Evolutionary conservation across 2,888 invertebrate species (phyloP).

Genomic region (Protophormia terraenovae): DNA sequence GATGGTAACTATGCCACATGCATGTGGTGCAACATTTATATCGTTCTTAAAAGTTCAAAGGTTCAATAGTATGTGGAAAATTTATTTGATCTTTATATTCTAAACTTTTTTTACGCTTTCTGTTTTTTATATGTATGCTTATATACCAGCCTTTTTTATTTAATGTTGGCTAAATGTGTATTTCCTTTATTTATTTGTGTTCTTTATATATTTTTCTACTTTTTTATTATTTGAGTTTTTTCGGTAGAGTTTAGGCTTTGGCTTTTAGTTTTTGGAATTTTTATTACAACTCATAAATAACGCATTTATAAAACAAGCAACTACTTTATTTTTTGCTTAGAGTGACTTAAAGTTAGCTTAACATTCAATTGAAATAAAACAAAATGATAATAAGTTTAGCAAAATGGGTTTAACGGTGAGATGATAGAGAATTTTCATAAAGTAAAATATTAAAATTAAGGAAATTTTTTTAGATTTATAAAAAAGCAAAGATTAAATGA

Average conservation of each 20-base stretch:
- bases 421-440: constrained; percentile 2
- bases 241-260: constrained; percentile 18
- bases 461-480: not conserved
- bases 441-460: not conserved
- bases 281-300: constrained; percentile 72
- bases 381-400: not conserved
- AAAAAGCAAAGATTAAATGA: too few species aligned
- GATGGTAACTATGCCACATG: constrained; percentile 68
- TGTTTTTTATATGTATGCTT: not conserved
- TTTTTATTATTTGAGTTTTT: constrained; percentile 10
- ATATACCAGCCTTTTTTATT: not conserved
- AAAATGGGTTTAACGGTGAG: not conserved
- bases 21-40: constrained; percentile 69
- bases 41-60: constrained; percentile 68
- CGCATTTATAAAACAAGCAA: constrained; percentile 67
- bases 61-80: constrained; percentile 67
- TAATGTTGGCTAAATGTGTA: constrained; percentile 21
- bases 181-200: constrained; percentile 27
- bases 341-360: not conserved
- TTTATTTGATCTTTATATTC: constrained; percentile 67
- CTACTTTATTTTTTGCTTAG: constrained; percentile 53
- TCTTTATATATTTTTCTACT: constrained; percentile 10
- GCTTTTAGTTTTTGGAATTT: constrained; percentile 64
- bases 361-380: constrained; percentile 39
- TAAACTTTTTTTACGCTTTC: not conserved